Conservation (phyloP, 30 jellyfish, hydroid and myxozoan species). For the Pelagia noctiluca region DNA sequence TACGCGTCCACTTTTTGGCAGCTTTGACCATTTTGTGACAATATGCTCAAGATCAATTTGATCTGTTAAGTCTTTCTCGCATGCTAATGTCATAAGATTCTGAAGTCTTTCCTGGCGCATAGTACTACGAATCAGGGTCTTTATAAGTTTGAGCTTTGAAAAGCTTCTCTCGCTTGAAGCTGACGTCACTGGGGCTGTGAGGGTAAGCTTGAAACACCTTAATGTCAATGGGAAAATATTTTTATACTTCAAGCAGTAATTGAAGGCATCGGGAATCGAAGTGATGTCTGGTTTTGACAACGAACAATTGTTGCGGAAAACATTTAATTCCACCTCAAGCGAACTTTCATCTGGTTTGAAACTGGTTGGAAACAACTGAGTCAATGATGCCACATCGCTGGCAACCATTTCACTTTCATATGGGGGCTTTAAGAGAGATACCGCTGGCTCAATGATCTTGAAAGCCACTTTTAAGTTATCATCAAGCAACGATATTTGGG, state of each 20-base stretch:
- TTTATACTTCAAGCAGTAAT: slow-evolving; percentile 15
- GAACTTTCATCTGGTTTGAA: slow-evolving; percentile 33
- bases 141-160: slow-evolving; percentile 44
- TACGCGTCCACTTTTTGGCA: slow-evolving; percentile 33
- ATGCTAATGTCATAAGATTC: slow-evolving; percentile 29
- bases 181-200: slow-evolving; percentile 33
- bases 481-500: slow-evolving; percentile 36
- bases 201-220: slow-evolving; percentile 9
- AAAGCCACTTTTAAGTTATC: slow-evolving; percentile 48
- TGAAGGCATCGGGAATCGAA: slow-evolving; percentile 9
- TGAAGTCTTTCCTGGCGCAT: slow-evolving; percentile 14
- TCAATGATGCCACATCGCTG: not conserved
- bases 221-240: slow-evolving; percentile 32
- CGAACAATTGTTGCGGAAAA: slow-evolving; percentile 50
- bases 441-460: slow-evolving; percentile 46
- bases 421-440: slow-evolving; percentile 25
- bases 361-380: slow-evolving; percentile 27
- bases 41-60: slow-evolving; percentile 13
- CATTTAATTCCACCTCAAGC: slow-evolving; percentile 26
- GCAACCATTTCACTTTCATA: slow-evolving; percentile 5
- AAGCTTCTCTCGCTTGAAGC: slow-evolving; percentile 53
- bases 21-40: slow-evolving; percentile 20
- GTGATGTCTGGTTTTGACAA: slow-evolving; percentile 12
- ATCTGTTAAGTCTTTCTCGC: slow-evolving; percentile 52
- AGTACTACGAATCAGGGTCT: slow-evolving; percentile 28